These are phyloP conservation scores for fruit fly (Drosophila melanogaster) DNA, from an alignment of 1,140 invertebrate species.

Conservation along the genomic window DNA sequence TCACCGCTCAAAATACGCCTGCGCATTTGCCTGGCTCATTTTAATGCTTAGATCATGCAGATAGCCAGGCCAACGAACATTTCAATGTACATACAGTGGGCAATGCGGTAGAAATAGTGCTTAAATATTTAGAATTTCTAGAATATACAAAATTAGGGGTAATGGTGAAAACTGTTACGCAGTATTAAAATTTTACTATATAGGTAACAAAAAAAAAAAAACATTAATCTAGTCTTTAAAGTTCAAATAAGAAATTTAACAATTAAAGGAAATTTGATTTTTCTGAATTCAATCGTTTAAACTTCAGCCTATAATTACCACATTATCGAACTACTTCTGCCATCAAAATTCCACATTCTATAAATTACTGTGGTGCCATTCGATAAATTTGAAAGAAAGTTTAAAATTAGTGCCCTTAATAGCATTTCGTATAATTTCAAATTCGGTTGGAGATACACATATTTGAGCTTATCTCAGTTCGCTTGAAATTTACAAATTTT, in stretches of 20 bases:
- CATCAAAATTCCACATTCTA: neutral
- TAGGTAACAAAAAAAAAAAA: too few relatives aligned
- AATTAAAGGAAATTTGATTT: too few relatives aligned
- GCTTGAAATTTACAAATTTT: conserved; percentile 36
- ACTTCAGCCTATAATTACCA: too few relatives aligned
- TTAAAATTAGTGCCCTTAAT: conserved; percentile 1
- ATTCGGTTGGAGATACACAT: conserved; percentile 4
- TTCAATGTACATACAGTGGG: conserved; percentile 16
- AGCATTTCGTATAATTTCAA: conserved; percentile 16
- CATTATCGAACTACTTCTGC: too few relatives aligned
- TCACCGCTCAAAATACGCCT: conserved; percentile 49
- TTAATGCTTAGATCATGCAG: conserved; percentile 41
- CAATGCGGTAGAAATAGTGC: neutral
- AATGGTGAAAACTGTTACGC: too few relatives aligned
- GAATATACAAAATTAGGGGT: too few relatives aligned
- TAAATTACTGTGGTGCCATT: neutral
- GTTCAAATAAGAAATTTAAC: too few relatives aligned
- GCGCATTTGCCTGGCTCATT: conserved; percentile 42
- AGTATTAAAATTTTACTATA: too few relatives aligned
- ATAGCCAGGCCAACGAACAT: conserved; percentile 28
- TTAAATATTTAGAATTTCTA: neutral
- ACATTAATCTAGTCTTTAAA: too few relatives aligned
- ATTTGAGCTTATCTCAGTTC: conserved; percentile 29
- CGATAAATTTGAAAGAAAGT: too few relatives aligned
- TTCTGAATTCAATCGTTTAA: too few relatives aligned